A percentile compares a stretch with the other conserved stretches of the same genome.
Evolutionary conservation across 1,140 invertebrate genomes (phyloP).

Genomic region (Metaphire vulgaris): DNA sequence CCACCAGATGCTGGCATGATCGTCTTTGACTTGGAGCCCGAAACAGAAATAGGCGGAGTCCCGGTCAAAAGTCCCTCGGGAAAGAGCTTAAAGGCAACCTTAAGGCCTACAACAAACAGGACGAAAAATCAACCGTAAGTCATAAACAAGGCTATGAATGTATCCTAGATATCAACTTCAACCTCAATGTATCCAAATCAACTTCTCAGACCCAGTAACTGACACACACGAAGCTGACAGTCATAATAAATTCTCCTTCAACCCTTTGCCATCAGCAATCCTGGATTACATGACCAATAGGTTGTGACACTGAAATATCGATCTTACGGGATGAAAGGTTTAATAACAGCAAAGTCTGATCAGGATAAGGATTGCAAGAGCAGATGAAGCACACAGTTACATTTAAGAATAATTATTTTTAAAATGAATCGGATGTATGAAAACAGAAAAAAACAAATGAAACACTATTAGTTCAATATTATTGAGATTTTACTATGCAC

Average conservation of each 20-base stretch:
- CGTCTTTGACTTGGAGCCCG: conserved; percentile 31
- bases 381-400: no score
- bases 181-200: not conserved
- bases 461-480: no score
- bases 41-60: conserved; percentile 35
- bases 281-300: not conserved
- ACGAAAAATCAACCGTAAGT: not conserved
- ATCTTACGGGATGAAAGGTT: no score
- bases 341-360: no score
- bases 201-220: not conserved
- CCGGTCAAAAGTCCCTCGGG: conserved; percentile 48
- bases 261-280: not conserved
- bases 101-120: conserved; percentile 40
- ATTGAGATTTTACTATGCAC: no score
- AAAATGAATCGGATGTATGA: no score
- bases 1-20: not conserved
- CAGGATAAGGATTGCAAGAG: no score
- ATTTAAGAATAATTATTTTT: no score
- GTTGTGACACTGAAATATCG: no score
- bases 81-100: conserved; percentile 45
- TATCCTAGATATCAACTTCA: not conserved
- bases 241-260: not conserved
- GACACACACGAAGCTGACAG: not conserved
- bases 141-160: not conserved
- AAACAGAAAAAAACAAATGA: no score